These are phyloP conservation scores for Penaeus chinensis DNA, from an alignment of 1,140 invertebrate genomes.

Conservation along the genomic window DNA sequence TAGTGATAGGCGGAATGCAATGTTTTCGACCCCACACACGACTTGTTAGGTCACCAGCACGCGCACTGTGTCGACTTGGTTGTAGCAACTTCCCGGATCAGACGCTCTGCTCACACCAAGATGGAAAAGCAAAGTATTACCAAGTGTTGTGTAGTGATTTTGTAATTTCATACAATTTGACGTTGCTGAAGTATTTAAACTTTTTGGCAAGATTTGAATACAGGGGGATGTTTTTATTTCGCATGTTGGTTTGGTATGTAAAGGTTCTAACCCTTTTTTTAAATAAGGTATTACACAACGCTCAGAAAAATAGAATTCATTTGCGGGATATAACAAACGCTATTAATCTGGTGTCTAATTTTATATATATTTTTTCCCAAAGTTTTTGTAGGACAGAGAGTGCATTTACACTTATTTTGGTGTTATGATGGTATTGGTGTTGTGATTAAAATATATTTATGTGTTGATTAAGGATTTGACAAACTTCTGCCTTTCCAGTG, in stretches of 20 bases:
- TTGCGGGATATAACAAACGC: no score
- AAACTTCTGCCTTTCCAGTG: neutral
- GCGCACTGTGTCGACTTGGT: neutral
- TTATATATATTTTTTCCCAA: no score
- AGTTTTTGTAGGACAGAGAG: no score
- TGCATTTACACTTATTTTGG: no score
- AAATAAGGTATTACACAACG: no score
- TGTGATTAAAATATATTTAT: constrained; percentile 16
- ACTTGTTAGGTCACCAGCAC: neutral
- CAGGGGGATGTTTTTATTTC: no score
- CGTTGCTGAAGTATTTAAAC: no score
- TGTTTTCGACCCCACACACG: neutral
- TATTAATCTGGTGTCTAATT: no score
- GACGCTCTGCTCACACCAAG: constrained; percentile 9
- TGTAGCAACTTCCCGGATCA: neutral
- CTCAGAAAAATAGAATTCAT: no score
- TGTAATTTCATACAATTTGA: constrained; percentile 25
- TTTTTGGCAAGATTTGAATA: no score
- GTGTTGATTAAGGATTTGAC: neutral
- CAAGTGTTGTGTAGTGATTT: constrained; percentile 30
- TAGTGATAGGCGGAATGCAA: constrained; percentile 8
- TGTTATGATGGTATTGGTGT: neutral
- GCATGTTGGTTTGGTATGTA: no score
- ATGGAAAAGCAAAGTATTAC: neutral
- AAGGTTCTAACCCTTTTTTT: no score